Percentiles rank a stretch among this genome's conserved stretches.
These are phyloP conservation scores for Seriola aureovittata DNA, from an alignment of 2,113 vertebrate genomes.

Conservation along the genomic window DNA sequence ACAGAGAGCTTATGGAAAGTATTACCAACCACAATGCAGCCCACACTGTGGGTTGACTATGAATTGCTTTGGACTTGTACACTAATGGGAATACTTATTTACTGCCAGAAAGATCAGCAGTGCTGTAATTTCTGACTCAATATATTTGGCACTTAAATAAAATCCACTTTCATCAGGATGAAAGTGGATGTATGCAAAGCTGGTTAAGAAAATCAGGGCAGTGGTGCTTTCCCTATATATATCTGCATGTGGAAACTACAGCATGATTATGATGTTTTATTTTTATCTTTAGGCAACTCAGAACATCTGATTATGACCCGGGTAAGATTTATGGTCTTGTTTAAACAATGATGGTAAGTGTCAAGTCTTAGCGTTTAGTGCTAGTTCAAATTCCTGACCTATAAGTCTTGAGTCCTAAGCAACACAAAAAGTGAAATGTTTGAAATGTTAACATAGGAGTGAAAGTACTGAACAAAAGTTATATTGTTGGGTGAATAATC, in stretches of 20 bases:
- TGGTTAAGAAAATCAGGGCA: background rate
- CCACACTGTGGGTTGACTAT: background rate
- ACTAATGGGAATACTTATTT: background rate
- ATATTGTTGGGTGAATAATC: no score
- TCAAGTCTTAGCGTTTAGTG: no score
- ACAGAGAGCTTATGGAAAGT: background rate
- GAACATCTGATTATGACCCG: no score
- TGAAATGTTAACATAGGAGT: background rate
- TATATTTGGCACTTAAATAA: background rate
- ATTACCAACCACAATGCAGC: background rate
- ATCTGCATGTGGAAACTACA: background rate
- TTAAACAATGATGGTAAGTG: background rate
- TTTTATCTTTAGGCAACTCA: no score
- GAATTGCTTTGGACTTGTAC: background rate
- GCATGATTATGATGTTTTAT: no score
- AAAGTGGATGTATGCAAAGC: background rate
- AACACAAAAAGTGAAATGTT: background rate
- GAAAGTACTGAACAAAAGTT: background rate
- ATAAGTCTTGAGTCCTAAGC: background rate
- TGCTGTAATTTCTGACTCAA: background rate
- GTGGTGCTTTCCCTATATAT: background rate
- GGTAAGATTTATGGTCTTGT: background rate
- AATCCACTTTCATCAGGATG: conserved; percentile 1
- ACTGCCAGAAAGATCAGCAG: background rate
- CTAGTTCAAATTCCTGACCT: no score